Evolutionary conservation across 2,888 invertebrate genomes (phyloP).

Genomic region (Nemoura dubitans): DNA sequence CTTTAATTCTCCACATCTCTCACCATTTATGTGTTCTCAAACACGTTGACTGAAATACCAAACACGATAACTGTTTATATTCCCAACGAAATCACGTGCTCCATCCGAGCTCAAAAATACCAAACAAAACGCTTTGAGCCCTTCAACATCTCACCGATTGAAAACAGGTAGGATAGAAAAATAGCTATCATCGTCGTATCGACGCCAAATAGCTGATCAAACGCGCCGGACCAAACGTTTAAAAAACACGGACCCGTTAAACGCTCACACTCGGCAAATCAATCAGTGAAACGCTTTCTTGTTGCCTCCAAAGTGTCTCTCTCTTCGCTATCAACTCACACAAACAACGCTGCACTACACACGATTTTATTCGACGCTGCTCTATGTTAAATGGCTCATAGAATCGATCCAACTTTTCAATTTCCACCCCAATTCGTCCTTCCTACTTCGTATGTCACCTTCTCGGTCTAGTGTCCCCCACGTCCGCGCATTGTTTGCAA

Average conservation of each 20-base stretch:
- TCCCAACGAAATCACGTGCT: background rate
- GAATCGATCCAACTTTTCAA: background rate
- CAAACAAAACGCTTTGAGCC: background rate
- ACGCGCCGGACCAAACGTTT: background rate
- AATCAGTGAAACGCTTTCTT: background rate
- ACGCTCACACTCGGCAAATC: background rate
- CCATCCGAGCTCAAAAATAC: background rate
- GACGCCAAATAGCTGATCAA: background rate
- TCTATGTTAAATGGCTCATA: background rate
- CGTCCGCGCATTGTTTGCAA: background rate
- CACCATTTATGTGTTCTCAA: background rate
- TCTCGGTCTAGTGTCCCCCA: background rate
- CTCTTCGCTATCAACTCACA: background rate
- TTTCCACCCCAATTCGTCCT: background rate
- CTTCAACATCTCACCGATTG: background rate
- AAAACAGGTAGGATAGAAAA: background rate
- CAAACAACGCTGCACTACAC: background rate
- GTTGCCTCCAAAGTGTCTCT: background rate
- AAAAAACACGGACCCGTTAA: background rate
- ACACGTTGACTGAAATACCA: background rate
- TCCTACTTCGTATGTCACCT: background rate
- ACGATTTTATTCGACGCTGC: background rate
- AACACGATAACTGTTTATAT: background rate
- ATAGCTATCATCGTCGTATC: background rate
- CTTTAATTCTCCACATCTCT: background rate